phyloP scores from a whole-genome alignment of 2,888 invertebrate genomes.

The Mythimna ferrago region DNA sequence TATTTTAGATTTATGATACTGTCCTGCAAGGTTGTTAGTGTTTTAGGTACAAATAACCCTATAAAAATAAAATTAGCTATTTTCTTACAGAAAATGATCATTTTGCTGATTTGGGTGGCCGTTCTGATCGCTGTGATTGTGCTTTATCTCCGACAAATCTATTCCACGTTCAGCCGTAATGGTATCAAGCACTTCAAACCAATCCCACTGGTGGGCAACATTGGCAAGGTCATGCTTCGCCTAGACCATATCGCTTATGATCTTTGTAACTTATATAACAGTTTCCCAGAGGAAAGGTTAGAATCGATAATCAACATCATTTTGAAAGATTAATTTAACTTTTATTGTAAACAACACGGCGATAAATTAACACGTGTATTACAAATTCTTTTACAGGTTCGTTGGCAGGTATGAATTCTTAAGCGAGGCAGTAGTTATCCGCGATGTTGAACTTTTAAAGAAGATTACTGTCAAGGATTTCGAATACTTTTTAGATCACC shows the following conservation, averaged over 20 bases:
- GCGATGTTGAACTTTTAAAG: constrained; percentile 83
- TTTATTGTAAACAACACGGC: too few species aligned
- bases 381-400: background rate
- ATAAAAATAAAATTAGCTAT: background rate
- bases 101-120: constrained; percentile 66
- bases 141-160: constrained; percentile 64
- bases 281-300: constrained; percentile 72
- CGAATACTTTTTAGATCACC: constrained; percentile 88
- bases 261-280: constrained; percentile 63
- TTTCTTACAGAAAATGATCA: constrained; percentile 63
- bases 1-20: too few species aligned
- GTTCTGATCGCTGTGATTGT: constrained; percentile 60
- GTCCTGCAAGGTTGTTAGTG: too few species aligned
- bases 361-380: too few species aligned
- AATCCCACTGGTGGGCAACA: constrained; percentile 72
- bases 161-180: constrained; percentile 66
- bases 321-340: constrained; percentile 68
- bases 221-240: constrained; percentile 54
- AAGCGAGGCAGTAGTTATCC: constrained; percentile 59
- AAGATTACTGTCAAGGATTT: constrained; percentile 88
- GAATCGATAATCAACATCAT: background rate
- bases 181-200: constrained; percentile 69
- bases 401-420: constrained; percentile 12
- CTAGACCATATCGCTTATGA: constrained; percentile 62
- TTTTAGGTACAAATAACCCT: too few species aligned